These are phyloP conservation scores for Heliangelus exortis DNA, from an alignment of 2,797 vertebrate species.

Conservation along the genomic window DNA sequence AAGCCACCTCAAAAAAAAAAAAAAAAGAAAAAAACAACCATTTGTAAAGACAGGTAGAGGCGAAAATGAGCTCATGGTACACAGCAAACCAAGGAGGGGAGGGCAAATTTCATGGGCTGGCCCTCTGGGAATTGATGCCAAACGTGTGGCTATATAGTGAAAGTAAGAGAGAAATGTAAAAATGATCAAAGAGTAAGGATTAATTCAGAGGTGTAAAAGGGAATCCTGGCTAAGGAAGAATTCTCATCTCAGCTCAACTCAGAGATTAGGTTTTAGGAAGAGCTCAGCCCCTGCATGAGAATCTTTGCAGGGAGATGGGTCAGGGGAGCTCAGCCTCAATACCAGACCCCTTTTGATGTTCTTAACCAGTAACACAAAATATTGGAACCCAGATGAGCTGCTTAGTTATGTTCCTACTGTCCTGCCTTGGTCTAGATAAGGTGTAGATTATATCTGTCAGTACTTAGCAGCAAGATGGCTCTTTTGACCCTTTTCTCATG, in stretches of 20 bases:
- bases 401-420: background rate
- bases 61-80: background rate
- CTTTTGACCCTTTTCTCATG: background rate
- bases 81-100: accelerated
- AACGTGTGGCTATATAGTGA: background rate
- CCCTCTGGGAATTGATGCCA: background rate
- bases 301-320: background rate
- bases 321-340: background rate
- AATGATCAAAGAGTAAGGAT: background rate
- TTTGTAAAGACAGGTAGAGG: background rate
- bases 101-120: background rate
- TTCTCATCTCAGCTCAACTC: background rate
- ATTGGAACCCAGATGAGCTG: background rate
- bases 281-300: background rate
- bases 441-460: background rate
- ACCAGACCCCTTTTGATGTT: background rate
- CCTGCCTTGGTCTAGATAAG: background rate
- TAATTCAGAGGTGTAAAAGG: background rate
- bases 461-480: background rate
- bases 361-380: background rate
- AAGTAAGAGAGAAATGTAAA: background rate
- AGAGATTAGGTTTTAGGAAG: background rate
- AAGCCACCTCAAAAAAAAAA: background rate
- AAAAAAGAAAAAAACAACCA: no score
- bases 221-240: background rate